These are phyloP conservation scores for Tauraco hartlaubi DNA, from an alignment of 2,797 vertebrate genomes.

Conservation along the genomic window DNA sequence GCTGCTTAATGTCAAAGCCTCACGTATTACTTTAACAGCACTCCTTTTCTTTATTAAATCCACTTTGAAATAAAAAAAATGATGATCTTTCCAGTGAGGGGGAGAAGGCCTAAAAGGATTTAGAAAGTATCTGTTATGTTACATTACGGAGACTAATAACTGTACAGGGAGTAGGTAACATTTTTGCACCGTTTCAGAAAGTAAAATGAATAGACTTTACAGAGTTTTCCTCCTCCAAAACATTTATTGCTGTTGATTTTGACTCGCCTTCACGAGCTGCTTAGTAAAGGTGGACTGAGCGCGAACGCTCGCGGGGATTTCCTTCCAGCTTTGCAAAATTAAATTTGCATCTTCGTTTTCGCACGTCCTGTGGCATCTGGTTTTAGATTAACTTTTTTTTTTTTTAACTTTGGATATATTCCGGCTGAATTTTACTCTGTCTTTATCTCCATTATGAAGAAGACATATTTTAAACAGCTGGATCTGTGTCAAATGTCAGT, in stretches of 20 bases:
- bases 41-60: conserved; percentile 91
- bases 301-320: neutral
- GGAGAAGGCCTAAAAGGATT: conserved; percentile 86
- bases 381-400: conserved; percentile 50
- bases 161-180: conserved; percentile 83
- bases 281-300: neutral
- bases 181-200: conserved; percentile 82
- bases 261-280: neutral
- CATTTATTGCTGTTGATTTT: conserved; percentile 56
- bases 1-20: conserved; percentile 96
- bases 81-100: conserved; percentile 89
- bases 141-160: conserved; percentile 89
- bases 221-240: conserved; percentile 70
- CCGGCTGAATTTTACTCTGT: conserved; percentile 26
- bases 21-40: conserved; percentile 92
- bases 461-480: conserved; percentile 81
- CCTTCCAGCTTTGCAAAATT: conserved; percentile 6
- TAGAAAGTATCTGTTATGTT: conserved; percentile 90
- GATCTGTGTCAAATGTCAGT: conserved; percentile 75
- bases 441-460: conserved; percentile 77
- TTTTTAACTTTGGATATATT: conserved; percentile 49
- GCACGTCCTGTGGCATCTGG: conserved; percentile 56
- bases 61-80: conserved; percentile 86
- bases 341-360: conserved; percentile 42
- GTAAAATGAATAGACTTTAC: conserved; percentile 71